Evolutionary conservation across 2,797 vertebrate species (phyloP).

Genomic region (Acanthornis magna): DNA sequence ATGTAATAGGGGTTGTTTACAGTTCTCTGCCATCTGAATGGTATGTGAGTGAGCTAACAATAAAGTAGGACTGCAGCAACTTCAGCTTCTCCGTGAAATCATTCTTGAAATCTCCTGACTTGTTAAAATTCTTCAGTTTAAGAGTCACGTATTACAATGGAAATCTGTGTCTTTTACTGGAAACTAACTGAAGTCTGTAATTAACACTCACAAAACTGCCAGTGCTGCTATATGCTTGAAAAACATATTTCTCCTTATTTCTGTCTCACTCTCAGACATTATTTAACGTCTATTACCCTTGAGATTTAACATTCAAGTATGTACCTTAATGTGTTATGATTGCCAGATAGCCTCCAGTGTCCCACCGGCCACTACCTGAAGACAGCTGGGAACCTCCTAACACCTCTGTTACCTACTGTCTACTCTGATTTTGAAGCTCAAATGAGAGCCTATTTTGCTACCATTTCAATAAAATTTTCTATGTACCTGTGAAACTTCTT

Average conservation of each 20-base stretch:
- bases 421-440: not conserved
- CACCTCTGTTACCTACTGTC: not conserved
- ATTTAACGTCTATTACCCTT: not conserved
- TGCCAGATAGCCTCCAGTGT: not conserved
- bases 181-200: not conserved
- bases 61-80: not conserved
- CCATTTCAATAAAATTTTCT: not conserved
- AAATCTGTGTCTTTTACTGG: not conserved
- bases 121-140: not conserved
- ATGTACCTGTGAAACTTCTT: not conserved
- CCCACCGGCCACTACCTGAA: not conserved
- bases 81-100: not conserved
- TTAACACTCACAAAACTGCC: not conserved
- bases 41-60: accelerated
- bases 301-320: not conserved
- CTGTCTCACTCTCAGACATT: not conserved
- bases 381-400: not conserved
- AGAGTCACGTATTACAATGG: not conserved
- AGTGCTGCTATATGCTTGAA: not conserved
- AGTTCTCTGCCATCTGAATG: not conserved
- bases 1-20: not conserved
- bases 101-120: not conserved
- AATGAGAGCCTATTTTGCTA: not conserved
- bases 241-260: not conserved
- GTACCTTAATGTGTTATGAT: not conserved